Percentiles rank a stretch among this genome's conserved stretches.
Evolutionary conservation across 2,797 vertebrate genomes (phyloP).

Genomic region (Geotrypetes seraphini): DNA sequence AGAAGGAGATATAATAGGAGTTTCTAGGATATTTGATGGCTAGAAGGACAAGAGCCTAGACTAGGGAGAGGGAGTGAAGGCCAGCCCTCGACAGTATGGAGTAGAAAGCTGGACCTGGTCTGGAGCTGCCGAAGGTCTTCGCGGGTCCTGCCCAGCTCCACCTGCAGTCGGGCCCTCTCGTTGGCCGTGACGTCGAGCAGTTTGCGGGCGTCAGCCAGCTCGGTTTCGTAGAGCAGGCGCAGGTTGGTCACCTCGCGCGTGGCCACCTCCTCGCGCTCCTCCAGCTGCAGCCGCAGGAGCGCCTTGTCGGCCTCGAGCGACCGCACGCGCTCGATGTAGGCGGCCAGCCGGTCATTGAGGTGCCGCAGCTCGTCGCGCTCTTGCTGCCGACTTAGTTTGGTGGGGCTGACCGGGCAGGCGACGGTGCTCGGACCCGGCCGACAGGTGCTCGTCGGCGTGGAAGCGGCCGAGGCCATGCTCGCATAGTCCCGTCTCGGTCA

Average conservation of each 20-base stretch:
- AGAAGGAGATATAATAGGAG: too few relatives aligned
- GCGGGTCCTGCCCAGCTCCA: constrained; percentile 47
- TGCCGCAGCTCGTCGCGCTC: constrained; percentile 62
- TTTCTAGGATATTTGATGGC: too few relatives aligned
- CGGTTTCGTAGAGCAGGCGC: constrained; percentile 46
- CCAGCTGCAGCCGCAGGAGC: constrained; percentile 41
- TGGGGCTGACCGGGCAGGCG: constrained; percentile 33
- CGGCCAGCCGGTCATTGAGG: constrained; percentile 70
- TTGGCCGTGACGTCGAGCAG: constrained; percentile 54
- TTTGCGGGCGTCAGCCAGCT: constrained; percentile 56
- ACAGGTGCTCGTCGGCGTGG: too few relatives aligned
- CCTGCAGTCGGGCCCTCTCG: constrained; percentile 62
- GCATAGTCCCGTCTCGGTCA: too few relatives aligned
- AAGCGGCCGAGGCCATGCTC: constrained; percentile 41
- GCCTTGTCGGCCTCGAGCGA: constrained; percentile 55
- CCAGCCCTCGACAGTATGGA: too few relatives aligned
- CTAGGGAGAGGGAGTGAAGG: too few relatives aligned
- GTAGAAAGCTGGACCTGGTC: constrained; percentile 58
- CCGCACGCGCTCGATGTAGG: constrained; percentile 61
- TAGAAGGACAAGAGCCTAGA: too few relatives aligned
- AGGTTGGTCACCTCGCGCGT: constrained; percentile 33
- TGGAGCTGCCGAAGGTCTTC: constrained; percentile 58
- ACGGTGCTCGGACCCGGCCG: constrained; percentile 19
- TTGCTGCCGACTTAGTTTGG: constrained; percentile 46
- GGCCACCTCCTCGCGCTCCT: constrained; percentile 8